phyloP scores from a whole-genome alignment of 2,113 vertebrate species.

The Platichthys stellatus region DNA sequence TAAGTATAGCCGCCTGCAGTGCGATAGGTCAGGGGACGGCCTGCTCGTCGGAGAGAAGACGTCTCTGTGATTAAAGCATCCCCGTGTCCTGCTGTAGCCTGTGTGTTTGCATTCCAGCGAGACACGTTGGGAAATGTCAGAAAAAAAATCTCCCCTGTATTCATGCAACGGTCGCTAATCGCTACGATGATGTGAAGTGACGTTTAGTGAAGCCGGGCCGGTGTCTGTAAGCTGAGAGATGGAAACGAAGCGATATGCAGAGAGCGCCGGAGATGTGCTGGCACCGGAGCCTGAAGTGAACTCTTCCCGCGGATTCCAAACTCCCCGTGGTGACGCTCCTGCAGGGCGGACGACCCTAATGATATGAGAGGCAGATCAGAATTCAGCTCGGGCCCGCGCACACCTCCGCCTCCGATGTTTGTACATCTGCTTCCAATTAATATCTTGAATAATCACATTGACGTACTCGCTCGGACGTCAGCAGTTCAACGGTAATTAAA shows the following conservation, averaged over 20 bases:
- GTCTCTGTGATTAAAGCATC: conserved; percentile 31
- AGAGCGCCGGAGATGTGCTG: conserved; percentile 31
- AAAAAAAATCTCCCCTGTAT: background rate
- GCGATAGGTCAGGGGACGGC: conserved; percentile 42
- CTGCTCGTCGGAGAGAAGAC: background rate
- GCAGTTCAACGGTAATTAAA: conserved; percentile 72
- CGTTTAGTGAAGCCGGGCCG: conserved; percentile 47
- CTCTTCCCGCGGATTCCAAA: conserved; percentile 17
- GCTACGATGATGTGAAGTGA: conserved; percentile 50
- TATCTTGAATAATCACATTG: background rate
- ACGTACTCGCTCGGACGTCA: conserved; percentile 41
- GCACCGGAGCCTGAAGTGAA: conserved; percentile 50
- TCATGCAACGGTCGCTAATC: conserved; percentile 17
- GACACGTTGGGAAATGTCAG: background rate
- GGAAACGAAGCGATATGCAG: background rate
- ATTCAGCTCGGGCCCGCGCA: background rate
- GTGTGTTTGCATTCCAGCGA: conserved; percentile 23
- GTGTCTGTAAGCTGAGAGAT: conserved; percentile 38
- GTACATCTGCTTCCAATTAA: conserved; percentile 7
- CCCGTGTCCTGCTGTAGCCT: background rate
- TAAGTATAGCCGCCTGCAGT: conserved; percentile 42
- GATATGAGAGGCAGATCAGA: conserved; percentile 3
- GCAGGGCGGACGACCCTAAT: background rate
- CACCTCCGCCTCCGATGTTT: conserved; percentile 9
- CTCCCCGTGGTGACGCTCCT: conserved; percentile 14